These are phyloP conservation scores for Oenanthe oenanthe DNA, from an alignment of 2,113 vertebrate species.

Conservation along the genomic window DNA sequence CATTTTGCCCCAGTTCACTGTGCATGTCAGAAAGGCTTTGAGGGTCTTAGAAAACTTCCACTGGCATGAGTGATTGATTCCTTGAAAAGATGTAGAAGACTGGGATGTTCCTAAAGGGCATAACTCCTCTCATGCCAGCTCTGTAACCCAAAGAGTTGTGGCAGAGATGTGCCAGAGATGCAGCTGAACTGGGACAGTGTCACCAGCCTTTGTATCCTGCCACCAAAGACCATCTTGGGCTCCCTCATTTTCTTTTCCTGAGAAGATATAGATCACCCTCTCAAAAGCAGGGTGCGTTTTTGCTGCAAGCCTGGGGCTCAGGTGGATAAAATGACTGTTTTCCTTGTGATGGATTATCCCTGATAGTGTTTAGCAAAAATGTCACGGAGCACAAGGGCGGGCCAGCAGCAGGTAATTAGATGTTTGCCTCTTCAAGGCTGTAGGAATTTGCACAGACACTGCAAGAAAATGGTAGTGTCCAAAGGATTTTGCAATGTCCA, in stretches of 20 bases:
- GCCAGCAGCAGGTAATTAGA: slow-evolving; percentile 29
- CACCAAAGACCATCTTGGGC: not conserved
- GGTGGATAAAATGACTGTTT: slow-evolving; percentile 27
- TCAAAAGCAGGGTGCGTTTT: not conserved
- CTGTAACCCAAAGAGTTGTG: not conserved
- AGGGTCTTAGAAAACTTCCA: not conserved
- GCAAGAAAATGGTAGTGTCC: not conserved
- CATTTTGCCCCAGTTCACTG: not conserved
- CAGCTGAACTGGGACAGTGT: not conserved
- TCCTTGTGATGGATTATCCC: slow-evolving; percentile 48
- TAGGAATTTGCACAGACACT: not conserved
- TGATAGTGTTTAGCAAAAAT: slow-evolving; percentile 54
- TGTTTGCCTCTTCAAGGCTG: not conserved
- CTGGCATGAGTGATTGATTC: not conserved
- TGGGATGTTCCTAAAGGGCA: not conserved
- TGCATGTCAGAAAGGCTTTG: not conserved
- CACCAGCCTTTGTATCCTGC: not conserved
- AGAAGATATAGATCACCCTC: not conserved
- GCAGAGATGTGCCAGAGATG: not conserved
- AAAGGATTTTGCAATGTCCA: not conserved
- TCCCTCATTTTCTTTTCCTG: slow-evolving; percentile 10
- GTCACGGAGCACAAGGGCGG: not conserved
- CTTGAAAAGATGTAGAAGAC: not conserved
- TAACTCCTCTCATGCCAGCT: not conserved
- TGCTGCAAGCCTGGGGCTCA: not conserved